Evolutionary conservation across 2,888 invertebrate species (phyloP), one percentile per base, ranked within the genome.

Genomic region (Xestobium rufovillosum): DNA sequence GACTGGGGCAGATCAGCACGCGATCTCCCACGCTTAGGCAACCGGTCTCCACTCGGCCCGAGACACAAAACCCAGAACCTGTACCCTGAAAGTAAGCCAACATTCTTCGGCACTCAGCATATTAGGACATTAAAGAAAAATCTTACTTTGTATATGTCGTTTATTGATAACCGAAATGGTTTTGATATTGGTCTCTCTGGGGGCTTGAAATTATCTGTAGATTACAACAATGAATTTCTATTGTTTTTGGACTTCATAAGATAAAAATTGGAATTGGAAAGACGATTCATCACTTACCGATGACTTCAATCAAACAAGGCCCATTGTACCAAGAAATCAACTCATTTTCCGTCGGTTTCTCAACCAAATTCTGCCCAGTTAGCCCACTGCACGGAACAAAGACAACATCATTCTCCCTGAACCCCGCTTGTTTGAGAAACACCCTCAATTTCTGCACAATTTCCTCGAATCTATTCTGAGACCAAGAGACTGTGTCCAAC

Each of bases 321-420:
- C 95, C 97, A 23, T 68, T 75, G 62, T 96, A 98, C 83, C 76
- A 94, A 53, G 69, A 75, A 47, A 70, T 65, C 28, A 78, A 70
- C 50, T 71, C 76, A 41, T 71, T 68, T 56, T 80, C 80, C 25
- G 71, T 73, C 1, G 86, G 76, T 33, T 75, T 64, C 41, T 78
- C 73, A 0, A 79, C 76, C 36, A 95, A 71, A 70, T 99, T 99
- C 61, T 92, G 89, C 6, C 98, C 98, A 1, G 83, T 85, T n/a
- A 98, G 68, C 2, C 98, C 98, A 47, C 94, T 94, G 57, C 95
- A 94, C 2, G 98, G 97, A 10, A 97, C 84, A 65, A 82, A 97
- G 2, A 77, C 78, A 1, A 95, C 80, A 60, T 90, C 88, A 4
- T 72, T 71, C 16, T 94, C 91, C 58, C 85, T 83, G 59, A 86